These are phyloP conservation scores for Drosophila novamexicana DNA, from an alignment of 1,140 invertebrate species.

Conservation along the genomic window DNA sequence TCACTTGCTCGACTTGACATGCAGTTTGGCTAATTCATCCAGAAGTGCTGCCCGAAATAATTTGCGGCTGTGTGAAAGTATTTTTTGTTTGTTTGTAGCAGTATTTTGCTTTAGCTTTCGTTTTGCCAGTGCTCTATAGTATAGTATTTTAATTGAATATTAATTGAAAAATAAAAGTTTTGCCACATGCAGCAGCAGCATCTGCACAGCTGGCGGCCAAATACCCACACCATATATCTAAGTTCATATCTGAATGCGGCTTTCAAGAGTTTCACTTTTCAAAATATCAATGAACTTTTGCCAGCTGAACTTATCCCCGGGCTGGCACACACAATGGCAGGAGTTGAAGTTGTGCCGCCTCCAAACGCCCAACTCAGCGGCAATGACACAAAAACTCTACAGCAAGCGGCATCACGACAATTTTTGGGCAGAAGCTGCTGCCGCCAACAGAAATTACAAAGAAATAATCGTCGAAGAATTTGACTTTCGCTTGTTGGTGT, in stretches of 20 bases:
- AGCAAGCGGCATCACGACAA: constrained; percentile 45
- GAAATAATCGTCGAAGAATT: constrained; percentile 79
- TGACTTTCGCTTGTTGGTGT: constrained; percentile 73
- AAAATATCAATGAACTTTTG: constrained; percentile 58
- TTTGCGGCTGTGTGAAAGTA: constrained; percentile 74
- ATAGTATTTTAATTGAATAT: constrained; percentile 76
- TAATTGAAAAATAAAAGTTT: constrained; percentile 77
- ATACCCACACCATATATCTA: constrained; percentile 20
- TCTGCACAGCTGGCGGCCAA: constrained; percentile 54
- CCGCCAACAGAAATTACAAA: constrained; percentile 56
- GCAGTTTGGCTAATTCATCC: constrained; percentile 73
- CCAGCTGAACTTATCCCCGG: constrained; percentile 39
- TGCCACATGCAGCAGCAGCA: constrained; percentile 36
- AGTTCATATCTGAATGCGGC: constrained; percentile 30
- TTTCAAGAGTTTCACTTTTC: constrained; percentile 53
- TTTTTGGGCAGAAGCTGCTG: constrained; percentile 60
- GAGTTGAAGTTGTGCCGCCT: constrained; percentile 39
- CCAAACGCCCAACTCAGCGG: constrained; percentile 15
- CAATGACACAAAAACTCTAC: constrained; percentile 67
- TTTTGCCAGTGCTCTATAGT: constrained; percentile 12
- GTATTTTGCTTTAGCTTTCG: constrained; percentile 15
- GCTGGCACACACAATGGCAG: constrained; percentile 61
- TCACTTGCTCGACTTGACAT: constrained; percentile 60
- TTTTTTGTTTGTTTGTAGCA: constrained; percentile 45
- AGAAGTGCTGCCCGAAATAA: constrained; percentile 79